Conservation (phyloP, 2,113 vertebrate species). For the Ahaetulla prasina region DNA sequence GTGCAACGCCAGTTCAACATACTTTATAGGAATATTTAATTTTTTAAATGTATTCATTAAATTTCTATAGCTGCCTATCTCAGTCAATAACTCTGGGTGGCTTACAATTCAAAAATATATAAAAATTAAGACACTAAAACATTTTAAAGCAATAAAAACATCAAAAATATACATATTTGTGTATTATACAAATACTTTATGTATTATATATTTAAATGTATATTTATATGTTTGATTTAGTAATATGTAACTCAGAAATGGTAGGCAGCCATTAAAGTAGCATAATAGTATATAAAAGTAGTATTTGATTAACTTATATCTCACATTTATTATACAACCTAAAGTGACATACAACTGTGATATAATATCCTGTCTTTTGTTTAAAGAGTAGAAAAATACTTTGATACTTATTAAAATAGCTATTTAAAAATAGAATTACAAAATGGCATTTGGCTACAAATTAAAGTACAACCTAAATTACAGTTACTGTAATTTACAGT, state of each 20-base stretch:
- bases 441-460: background rate
- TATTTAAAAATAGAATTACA: background rate
- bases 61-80: too few species aligned
- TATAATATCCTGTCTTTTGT: background rate
- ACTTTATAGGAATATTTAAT: background rate
- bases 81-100: too few species aligned
- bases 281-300: background rate
- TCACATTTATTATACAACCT: background rate
- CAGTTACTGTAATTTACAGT: background rate
- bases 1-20: background rate
- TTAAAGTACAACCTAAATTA: background rate
- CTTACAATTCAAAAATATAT: too few species aligned
- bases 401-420: background rate
- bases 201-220: too few species aligned
- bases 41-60: too few species aligned
- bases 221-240: too few species aligned
- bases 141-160: too few species aligned
- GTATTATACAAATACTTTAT: too few species aligned
- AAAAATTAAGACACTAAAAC: too few species aligned
- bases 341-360: background rate
- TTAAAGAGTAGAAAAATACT: background rate
- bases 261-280: background rate
- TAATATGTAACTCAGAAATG: background rate
- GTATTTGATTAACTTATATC: background rate
- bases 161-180: too few species aligned